Evolutionary conservation across 2,113 vertebrate species (phyloP).

Genomic region (Anser cygnoides): DNA sequence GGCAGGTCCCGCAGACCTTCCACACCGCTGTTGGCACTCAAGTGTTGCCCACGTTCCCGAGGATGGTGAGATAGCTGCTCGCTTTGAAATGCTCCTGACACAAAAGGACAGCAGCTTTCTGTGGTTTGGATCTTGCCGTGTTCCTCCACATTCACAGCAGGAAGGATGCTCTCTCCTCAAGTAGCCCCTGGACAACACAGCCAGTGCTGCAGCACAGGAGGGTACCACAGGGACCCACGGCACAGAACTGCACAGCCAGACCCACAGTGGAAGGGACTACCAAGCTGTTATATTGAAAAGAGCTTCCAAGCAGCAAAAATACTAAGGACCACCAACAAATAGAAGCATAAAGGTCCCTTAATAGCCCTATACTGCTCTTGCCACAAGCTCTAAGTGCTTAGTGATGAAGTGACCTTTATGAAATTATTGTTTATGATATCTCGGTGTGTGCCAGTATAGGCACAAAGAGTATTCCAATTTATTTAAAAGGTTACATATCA

Average conservation of each 20-base stretch:
- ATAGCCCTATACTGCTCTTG: constrained; percentile 48
- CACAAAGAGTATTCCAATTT: constrained; percentile 82
- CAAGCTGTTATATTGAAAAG: background rate
- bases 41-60: background rate
- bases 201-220: background rate
- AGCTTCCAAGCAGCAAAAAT: constrained; percentile 30
- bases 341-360: constrained; percentile 41
- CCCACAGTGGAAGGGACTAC: background rate
- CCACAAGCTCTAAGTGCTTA: constrained; percentile 48
- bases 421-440: constrained; percentile 81
- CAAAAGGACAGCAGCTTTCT: background rate
- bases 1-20: background rate
- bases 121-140: background rate
- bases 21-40: rapidly evolving
- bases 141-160: background rate
- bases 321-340: constrained; percentile 25
- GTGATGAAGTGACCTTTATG: constrained; percentile 79
- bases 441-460: constrained; percentile 53
- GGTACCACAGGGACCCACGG: background rate
- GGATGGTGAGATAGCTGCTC: background rate
- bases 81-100: background rate
- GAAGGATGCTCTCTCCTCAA: background rate
- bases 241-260: background rate
- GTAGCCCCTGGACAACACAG: rapidly evolving
- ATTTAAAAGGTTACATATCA: constrained; percentile 85